A percentile compares a stretch with the other conserved stretches of the same genome.
Evolutionary conservation across 2,888 invertebrate species (phyloP).

Genomic region (Cancer borealis): DNA sequence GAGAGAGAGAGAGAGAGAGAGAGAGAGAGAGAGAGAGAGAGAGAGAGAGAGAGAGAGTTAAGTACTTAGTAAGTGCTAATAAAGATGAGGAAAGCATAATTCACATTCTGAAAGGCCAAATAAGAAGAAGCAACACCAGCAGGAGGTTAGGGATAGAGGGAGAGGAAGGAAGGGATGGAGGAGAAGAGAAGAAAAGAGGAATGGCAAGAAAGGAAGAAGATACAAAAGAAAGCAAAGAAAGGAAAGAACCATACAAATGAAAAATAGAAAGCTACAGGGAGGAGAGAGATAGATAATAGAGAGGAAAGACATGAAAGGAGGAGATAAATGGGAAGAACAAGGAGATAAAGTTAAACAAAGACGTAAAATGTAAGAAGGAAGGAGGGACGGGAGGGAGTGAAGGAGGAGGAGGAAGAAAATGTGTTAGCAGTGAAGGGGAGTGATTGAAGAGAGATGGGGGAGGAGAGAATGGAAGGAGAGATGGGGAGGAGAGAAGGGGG

Average conservation of each 20-base stretch:
- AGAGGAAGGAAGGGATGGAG: neutral
- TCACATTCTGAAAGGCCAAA: neutral
- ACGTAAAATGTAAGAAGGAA: neutral
- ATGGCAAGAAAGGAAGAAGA: neutral
- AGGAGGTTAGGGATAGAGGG: neutral
- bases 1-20: slow-evolving; percentile 44
- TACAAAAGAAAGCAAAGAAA: neutral
- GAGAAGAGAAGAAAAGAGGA: neutral
- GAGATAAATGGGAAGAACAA: neutral
- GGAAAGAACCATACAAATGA: neutral
- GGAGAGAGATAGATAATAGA: neutral
- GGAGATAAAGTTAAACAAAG: neutral
- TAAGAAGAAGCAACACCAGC: neutral
- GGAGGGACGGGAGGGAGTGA: neutral
- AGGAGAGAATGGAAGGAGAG: neutral
- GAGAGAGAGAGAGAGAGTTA: slow-evolving; percentile 49
- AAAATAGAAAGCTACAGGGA: neutral
- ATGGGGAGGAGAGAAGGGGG: too few species aligned
- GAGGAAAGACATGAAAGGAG: neutral
- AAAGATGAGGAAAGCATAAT: neutral
- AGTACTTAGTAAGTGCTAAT: neutral
- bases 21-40: slow-evolving; percentile 52
- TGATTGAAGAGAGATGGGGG: neutral
- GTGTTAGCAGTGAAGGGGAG: neutral
- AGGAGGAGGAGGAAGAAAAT: neutral